Conservation (phyloP, 2,888 invertebrate species). For the Augochlorella aurata region DNA sequence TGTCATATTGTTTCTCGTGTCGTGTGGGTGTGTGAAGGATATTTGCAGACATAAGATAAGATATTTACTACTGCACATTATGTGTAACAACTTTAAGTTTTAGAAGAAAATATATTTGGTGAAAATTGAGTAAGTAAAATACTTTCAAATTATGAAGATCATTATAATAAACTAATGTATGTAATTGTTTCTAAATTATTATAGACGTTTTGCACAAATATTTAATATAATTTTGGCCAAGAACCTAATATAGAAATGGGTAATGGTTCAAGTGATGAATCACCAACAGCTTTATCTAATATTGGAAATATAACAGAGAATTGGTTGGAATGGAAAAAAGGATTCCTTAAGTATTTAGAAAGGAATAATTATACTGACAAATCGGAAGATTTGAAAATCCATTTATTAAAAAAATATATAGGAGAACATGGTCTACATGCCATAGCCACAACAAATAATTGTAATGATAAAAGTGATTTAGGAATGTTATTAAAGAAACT, state of each 20-base stretch:
- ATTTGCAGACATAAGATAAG: no score
- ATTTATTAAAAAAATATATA: conserved; percentile 59
- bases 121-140: no score
- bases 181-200: no score
- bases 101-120: no score
- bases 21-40: no score
- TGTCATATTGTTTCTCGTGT: no score
- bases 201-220: not conserved
- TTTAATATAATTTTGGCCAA: not conserved
- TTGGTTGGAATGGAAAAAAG: conserved; percentile 65
- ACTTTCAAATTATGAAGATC: no score
- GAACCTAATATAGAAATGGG: conserved; percentile 36
- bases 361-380: conserved; percentile 43
- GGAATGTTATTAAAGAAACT: conserved; percentile 60
- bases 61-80: no score
- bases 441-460: conserved; percentile 30
- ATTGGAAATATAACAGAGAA: conserved; percentile 46
- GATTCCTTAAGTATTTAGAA: conserved; percentile 61
- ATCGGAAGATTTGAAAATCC: conserved; percentile 49
- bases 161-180: no score
- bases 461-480: conserved; percentile 50
- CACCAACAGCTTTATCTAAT: conserved; percentile 32
- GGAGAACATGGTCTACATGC: conserved; percentile 58
- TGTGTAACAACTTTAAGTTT: no score
- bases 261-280: conserved; percentile 16